Base-by-base conservation (phyloP, 2,888 invertebrate species). In the Thymelicus acteon region DNA sequence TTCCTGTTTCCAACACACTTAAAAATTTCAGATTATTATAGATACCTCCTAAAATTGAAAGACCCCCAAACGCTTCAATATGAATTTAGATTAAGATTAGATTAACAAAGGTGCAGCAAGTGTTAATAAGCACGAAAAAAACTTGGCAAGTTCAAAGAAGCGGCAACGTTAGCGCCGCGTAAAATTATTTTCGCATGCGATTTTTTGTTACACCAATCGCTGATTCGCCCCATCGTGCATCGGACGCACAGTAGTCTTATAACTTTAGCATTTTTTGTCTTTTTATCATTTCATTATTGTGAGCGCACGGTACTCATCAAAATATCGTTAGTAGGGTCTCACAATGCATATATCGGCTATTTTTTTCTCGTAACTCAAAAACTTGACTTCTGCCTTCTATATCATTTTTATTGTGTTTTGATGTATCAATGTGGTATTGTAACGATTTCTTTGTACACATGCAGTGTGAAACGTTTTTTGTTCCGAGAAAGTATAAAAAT, bases 301-400 rank as follows among this genome's bases (percentile, higher is more conserved):
- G 78, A 74, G 84, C 80, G 78, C 83, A 80, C 82, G 47, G 62
- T 58, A 85, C 84, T 89, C 91, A 92, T 92, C 92, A 92, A 91
- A 91, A 89, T 84, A 87, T 92, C 92, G 91, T 92, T 92, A 92
- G 88, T 81, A 77, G 76, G 80, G 76, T 72, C 79, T 77, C 76
- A 80, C 85, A 85, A 84, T 87, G 84, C 82, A 78, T 86, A 81
- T 89, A 89, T 90, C 88, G 90, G 80, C 85, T 85, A 85, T 91
- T 90, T 91, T 90, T 91, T 91, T 89, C 77, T 84, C 88, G 85
- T 90, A 88, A 88, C 78, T 90, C 89, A 89, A 91, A 89, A 88
- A 87, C 80, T 75, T 80, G 78, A 81, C 80, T 84, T 80, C 67
- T 76, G 77, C 75, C 64, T 49, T 77, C 73, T 77, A 79, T 83